Evolutionary conservation across 2,797 vertebrate species (phyloP).

Genomic region (Falco columbarius): DNA sequence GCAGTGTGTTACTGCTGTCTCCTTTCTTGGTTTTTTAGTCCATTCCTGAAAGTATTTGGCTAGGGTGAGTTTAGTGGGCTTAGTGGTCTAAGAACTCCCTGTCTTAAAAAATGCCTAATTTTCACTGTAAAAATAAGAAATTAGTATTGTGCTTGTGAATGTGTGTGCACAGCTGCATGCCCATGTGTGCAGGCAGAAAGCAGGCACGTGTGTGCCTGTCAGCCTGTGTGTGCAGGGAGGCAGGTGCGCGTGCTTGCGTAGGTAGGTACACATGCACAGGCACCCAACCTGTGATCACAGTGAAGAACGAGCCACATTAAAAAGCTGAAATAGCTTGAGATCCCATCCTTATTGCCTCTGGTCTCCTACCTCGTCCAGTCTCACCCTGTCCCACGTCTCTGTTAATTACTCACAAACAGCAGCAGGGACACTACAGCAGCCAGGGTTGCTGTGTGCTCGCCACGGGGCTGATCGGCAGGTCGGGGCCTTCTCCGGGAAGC

Average conservation of each 20-base stretch:
- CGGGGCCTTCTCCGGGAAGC: neutral
- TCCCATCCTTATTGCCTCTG: neutral
- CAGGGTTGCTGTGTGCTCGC: neutral
- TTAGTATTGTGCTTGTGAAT: rapidly evolving
- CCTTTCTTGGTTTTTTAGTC: neutral
- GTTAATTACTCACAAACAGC: neutral
- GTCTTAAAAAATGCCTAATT: neutral
- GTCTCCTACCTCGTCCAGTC: neutral
- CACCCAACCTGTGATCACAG: neutral
- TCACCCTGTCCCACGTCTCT: neutral
- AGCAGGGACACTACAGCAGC: neutral
- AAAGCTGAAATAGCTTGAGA: neutral
- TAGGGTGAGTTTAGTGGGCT: neutral
- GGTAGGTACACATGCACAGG: neutral
- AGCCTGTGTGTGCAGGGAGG: neutral
- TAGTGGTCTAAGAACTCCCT: neutral
- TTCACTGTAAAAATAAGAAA: neutral
- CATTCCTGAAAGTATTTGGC: neutral
- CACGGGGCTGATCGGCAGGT: rapidly evolving
- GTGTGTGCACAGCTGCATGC: rapidly evolving
- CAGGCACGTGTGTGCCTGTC: neutral
- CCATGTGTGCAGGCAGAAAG: neutral
- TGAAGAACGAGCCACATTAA: neutral
- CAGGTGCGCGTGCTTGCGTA: neutral
- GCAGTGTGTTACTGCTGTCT: rapidly evolving